Conservation (phyloP, 2,888 invertebrate genomes). For the Sinohyriopsis cumingii region DNA sequence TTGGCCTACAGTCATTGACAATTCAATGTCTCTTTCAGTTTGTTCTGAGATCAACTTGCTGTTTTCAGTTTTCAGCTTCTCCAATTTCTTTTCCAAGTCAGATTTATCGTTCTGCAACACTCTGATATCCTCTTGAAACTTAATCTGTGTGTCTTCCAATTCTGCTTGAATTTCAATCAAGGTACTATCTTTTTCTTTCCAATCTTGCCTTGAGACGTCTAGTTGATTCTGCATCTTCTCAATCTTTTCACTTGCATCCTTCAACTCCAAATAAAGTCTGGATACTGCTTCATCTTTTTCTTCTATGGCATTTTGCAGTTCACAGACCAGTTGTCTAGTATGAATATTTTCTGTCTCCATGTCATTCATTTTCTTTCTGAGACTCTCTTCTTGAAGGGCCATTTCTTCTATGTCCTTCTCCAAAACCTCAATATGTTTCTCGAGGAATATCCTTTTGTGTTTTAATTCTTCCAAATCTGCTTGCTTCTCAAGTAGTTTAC, state of each 20-base stretch:
- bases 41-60: background rate
- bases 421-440: conserved; percentile 6
- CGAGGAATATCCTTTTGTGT: conserved; percentile 6
- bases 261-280: conserved; percentile 8
- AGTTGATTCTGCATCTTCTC: too few species aligned
- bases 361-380: too few species aligned
- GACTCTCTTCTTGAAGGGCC: too few species aligned
- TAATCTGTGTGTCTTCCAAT: background rate
- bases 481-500: too few species aligned
- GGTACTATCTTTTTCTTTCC: conserved; percentile 3
- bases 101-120: background rate
- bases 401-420: background rate
- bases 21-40: too few species aligned
- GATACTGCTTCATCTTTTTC: conserved; percentile 7
- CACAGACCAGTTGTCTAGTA: conserved; percentile 2
- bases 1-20: too few species aligned
- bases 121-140: conserved; percentile 3
- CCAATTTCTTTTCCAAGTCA: background rate
- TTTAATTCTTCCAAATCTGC: conserved; percentile 5
- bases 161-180: conserved; percentile 1
- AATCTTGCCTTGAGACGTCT: background rate
- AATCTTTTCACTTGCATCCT: conserved; percentile 14
- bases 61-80: conserved; percentile 1
- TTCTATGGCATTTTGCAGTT: conserved; percentile 15
- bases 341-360: too few species aligned